Base-by-base conservation (phyloP, 2,797 vertebrate genomes). In the Bradypodion ventrale region DNA sequence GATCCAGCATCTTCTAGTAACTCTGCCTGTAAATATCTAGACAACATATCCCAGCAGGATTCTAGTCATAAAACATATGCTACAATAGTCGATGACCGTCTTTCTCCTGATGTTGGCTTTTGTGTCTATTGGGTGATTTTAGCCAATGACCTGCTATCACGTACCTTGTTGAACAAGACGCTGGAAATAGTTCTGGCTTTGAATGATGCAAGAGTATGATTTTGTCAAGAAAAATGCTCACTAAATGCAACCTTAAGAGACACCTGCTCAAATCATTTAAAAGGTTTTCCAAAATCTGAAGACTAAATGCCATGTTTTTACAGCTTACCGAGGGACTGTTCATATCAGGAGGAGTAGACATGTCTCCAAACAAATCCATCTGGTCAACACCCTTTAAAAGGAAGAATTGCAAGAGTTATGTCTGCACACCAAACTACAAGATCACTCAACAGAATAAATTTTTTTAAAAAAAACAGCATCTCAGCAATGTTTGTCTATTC, bases 321-420 rank as follows among this genome's bases (percentile, higher is more conserved):
- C 83, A 93, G 97, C 98, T 98, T 97, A 99, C 98, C 94, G 96
- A 95, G 81, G 97, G 95, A 94, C 96, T 95, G 94, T 92, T 97
- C 90, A 99, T 95, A 93, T 99, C 98, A 93, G 98, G 98, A 46
- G 98, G 98, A 89, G 98, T 99, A 80, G 98, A 98, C 97, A 99
- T 99, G 95, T 96, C 97, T 93, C 98, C 98, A 96, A 99, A 99
- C 87, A 99, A 96, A 94, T 98, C 96, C 94, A 97, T 96, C 92
- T 98, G 98, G 87, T 98, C 97, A 94, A 97, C 95, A 90, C 96
- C 97, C 98, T 99, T 94, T 87, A 93, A 95, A 84, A 93, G 93
- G 73, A 94, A 95, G 74, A 25, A 90, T 75, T 80, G 75, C 72
- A 90, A 90, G 6, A 83, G 86, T 74, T 78, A 0, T 46, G 49